These are phyloP conservation scores for Anabacerthia variegaticeps DNA, from an alignment of 2,797 vertebrate species.

Conservation along the genomic window DNA sequence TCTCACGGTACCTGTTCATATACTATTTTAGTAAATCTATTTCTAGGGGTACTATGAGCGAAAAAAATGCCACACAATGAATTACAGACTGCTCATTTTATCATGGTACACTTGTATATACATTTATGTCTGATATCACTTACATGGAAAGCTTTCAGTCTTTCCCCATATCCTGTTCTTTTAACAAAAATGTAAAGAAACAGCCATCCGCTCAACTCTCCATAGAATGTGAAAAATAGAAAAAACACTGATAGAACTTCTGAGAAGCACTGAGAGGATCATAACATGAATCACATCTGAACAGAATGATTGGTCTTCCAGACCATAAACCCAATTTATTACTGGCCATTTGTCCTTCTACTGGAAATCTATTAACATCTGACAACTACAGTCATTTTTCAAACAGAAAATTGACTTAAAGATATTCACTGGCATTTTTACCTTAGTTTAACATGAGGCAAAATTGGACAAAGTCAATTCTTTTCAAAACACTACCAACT, in stretches of 20 bases:
- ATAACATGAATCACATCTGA: neutral
- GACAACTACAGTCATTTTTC: neutral
- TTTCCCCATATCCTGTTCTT: neutral
- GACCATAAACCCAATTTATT: neutral
- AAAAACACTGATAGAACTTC: neutral
- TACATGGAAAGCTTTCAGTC: neutral
- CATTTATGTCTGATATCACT: neutral
- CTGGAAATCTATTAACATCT: neutral
- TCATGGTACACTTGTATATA: neutral
- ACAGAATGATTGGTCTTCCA: neutral
- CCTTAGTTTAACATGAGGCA: neutral
- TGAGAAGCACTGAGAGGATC: neutral
- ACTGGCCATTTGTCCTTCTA: neutral
- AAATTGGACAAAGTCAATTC: neutral
- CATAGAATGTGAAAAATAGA: neutral
- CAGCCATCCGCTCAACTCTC: neutral
- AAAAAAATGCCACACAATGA: neutral
- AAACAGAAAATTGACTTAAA: neutral
- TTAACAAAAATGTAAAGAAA: neutral
- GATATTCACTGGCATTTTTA: neutral
- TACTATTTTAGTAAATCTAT: neutral
- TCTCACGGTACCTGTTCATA: neutral
- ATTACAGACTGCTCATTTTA: neutral
- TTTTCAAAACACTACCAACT: neutral
- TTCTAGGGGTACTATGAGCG: constrained; percentile 9